These are phyloP conservation scores for Craseonycteris thonglongyai DNA, from an alignment of 2,113 vertebrate species.

Conservation along the genomic window DNA sequence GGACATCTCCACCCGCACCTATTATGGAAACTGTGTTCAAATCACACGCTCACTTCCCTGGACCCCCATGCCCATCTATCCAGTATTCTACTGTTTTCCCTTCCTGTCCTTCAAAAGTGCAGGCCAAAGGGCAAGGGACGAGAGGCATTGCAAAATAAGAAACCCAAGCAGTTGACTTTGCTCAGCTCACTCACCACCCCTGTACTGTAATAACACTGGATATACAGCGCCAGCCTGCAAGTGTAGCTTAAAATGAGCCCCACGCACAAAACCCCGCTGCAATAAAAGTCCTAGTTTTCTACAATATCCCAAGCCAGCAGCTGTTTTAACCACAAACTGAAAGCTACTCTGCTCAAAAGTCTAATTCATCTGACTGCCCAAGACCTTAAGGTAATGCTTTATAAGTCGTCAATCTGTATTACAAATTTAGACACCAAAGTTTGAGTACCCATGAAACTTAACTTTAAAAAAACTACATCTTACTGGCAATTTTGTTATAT, in stretches of 20 bases:
- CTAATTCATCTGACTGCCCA: not conserved
- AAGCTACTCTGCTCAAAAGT: not conserved
- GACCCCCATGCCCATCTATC: not conserved
- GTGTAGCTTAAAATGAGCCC: not conserved
- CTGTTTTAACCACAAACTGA: not conserved
- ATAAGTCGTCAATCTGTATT: not conserved
- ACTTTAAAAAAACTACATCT: not conserved
- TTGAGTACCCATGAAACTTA: not conserved
- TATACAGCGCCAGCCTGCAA: not conserved
- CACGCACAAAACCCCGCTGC: not conserved
- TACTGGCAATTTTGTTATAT: not conserved
- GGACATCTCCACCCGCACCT: not conserved
- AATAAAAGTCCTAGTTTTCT: not conserved
- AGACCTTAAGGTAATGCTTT: not conserved
- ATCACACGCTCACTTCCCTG: not conserved
- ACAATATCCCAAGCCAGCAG: not conserved
- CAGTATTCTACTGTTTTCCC: not conserved
- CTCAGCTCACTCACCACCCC: not conserved
- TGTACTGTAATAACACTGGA: not conserved
- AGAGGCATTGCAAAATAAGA: not conserved
- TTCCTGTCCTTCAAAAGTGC: not conserved
- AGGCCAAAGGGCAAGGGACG: not conserved
- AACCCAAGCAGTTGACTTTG: not conserved
- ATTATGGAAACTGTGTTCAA: not conserved
- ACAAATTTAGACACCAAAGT: not conserved